A percentile compares a stretch with the other conserved stretches of the same genome.
Conservation (phyloP, 2,888 invertebrate species). For the Melanostoma mellinum region DNA sequence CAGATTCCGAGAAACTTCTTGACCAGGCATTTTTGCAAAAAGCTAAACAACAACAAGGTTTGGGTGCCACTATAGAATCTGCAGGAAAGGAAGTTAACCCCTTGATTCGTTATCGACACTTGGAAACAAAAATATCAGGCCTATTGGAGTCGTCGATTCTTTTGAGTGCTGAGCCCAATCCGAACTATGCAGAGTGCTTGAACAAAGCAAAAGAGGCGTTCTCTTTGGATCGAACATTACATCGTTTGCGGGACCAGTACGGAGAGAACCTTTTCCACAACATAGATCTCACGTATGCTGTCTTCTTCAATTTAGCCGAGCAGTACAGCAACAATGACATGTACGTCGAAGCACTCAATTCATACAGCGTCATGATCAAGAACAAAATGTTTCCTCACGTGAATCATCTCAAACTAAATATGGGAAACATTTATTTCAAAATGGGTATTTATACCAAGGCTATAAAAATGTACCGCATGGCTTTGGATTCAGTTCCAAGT, state of each 20-base stretch:
- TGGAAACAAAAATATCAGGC: conserved; percentile 94
- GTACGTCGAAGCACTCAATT: conserved; percentile 97
- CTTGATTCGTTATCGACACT: conserved; percentile 94
- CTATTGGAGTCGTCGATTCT: conserved; percentile 95
- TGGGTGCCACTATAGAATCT: conserved; percentile 83
- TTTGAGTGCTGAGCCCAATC: conserved; percentile 76
- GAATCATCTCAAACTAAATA: conserved; percentile 96
- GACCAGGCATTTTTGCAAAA: conserved; percentile 88
- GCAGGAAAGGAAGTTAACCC: conserved; percentile 87
- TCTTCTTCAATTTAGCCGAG: conserved; percentile 96
- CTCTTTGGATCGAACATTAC: conserved; percentile 93
- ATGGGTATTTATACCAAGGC: conserved; percentile 97
- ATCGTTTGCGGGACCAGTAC: conserved; percentile 95
- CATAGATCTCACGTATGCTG: conserved; percentile 96
- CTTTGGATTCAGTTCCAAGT: conserved; percentile 96
- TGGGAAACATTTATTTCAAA: conserved; percentile 98
- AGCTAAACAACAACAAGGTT: conserved; percentile 78
- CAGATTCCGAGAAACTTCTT: conserved; percentile 86
- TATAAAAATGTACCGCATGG: conserved; percentile 99
- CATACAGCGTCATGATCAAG: conserved; percentile 96
- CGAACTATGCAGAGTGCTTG: conserved; percentile 83
- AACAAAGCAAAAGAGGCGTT: conserved; percentile 98
- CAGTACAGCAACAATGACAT: conserved; percentile 97
- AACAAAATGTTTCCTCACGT: conserved; percentile 97
- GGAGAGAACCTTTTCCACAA: conserved; percentile 95